Evolutionary conservation across 2,888 invertebrate species (phyloP), one percentile per base, ranked within the genome.

Genomic region (Napeogenes sylphis): DNA sequence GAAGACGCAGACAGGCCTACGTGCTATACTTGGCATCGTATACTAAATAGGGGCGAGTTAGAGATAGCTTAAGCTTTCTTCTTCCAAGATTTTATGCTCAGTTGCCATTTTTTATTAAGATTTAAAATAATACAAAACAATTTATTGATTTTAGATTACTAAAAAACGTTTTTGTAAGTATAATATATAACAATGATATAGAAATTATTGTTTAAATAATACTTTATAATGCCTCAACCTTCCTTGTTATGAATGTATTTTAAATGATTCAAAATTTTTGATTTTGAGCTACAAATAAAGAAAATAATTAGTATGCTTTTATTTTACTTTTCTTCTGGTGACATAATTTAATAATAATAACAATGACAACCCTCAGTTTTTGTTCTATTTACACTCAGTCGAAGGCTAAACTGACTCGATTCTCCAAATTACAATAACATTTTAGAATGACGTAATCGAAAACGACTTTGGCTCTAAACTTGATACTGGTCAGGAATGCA

Each of bases 1-100:
- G 72, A 66, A 70, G 80, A 75, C 75, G 73, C 70, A 76, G 78
- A 73, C 78, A 78, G 73, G 84, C 83, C 86, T 83, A 90, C 90
- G 90, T 90, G 90, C 79, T 85, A 82, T 84, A 87, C 88, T 89
- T 90, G 88, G 75, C 78, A 70, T 77, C 77, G 82, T 82, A 83
- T 83, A 79, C 78, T 80, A 83, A 84, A 85, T 83, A 85, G 81
- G 76, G 74, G 64, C 65, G 65, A 68, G 64, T 67, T 67, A 63
- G 76, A 76, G 75, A 63, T 57, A 58, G 59, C 65, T 67, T 67
- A 61, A 61, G 61, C 45, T 54, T 45, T 55, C 60, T 53, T 38
- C 61, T 63, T 56, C 10, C 42, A 45, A 55, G 56, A 59, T 66
- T 66, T 35, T 10, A 46, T 33, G 46, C 32, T 58, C 55, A 51